Percentiles rank a stretch among this genome's conserved stretches.
Conservation (phyloP, 2,113 vertebrate genomes). For the Actenoides hombroni region DNA sequence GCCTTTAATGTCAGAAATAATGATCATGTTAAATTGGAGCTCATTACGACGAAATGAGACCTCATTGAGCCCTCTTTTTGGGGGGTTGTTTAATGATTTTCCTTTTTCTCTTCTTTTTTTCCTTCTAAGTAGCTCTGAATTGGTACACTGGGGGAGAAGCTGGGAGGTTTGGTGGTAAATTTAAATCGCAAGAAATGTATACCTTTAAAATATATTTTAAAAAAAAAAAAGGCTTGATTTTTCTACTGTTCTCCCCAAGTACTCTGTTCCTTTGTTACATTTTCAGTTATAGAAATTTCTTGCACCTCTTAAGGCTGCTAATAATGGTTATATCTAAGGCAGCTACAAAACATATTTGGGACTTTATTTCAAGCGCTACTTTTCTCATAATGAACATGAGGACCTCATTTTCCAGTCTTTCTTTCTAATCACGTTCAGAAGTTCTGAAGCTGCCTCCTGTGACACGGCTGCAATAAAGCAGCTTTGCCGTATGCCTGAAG, state of each 20-base stretch:
- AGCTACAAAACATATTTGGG: conserved; percentile 72
- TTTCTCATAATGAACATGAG: conserved; percentile 71
- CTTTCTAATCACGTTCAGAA: conserved; percentile 58
- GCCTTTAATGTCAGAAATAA: conserved; percentile 85
- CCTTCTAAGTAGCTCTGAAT: conserved; percentile 64
- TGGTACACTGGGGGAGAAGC: conserved; percentile 59
- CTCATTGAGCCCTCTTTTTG: conserved; percentile 77
- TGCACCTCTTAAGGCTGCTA: conserved; percentile 71
- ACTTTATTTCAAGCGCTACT: conserved; percentile 70
- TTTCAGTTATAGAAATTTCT: conserved; percentile 69
- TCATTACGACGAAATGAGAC: conserved; percentile 81
- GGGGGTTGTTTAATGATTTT: conserved; percentile 72
- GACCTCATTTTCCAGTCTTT: conserved; percentile 69
- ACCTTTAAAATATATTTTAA: conserved; percentile 47
- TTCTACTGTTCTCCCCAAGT: conserved; percentile 69
- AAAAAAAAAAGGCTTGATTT: conserved; percentile 40
- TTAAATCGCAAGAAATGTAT: conserved; percentile 68
- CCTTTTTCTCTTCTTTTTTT: conserved; percentile 61
- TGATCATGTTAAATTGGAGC: conserved; percentile 81
- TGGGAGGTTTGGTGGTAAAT: conserved; percentile 70
- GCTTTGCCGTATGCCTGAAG: background rate
- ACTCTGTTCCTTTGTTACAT: conserved; percentile 70
- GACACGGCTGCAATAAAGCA: background rate
- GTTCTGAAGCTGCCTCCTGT: conserved; percentile 29
- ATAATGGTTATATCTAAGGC: conserved; percentile 72